Base-by-base conservation (phyloP, 2,888 invertebrate species). In the Hirtodrosophila alboralis region DNA sequence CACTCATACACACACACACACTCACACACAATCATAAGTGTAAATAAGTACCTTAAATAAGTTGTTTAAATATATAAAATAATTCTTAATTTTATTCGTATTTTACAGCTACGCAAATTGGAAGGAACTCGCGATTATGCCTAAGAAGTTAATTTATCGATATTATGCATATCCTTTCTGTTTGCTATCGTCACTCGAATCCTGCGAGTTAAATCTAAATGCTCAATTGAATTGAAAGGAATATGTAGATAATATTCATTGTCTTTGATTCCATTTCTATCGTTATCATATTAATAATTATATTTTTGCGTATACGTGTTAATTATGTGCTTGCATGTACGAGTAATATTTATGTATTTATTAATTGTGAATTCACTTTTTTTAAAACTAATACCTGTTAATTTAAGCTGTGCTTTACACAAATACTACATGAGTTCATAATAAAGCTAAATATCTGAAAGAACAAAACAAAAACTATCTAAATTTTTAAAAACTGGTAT, bases 61-160 rank as follows among this genome's bases (percentile, higher is more conserved):
- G n/a, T n/a, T 18, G 4, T 30, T 12, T 3, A n/a, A 12, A 5
- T 9, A 27, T 7, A 31, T 13, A 31, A 18, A 9, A 13, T 1
- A 6, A 30, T 7, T 18, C 5, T 53, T 43, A 37, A 61, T 37
- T 18, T 6, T 9, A 38, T 0, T 13, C 16, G 1, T 12, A 40
- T 71, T 53, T 62, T 34, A 49, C 71, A 88, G 88, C 75, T 88
- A 64, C 86, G 87, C 76, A 88, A 88, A 56, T 63, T 88, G 80
- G 88, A 89, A 44, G 71, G 86, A 54, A 36, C 74, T 4, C 83
- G 84, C 30, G 86, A 86, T 52, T 84, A 66, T 64, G 85, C 85
- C 13, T 84, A 84, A 61, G 33, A 8, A 1, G n/a, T n/a, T n/a
- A n/a, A 31, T 5, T 23, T 6, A 23, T 23, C 23, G 8, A 23